These are phyloP conservation scores for Pammene fasciana DNA, from an alignment of 2,888 invertebrate species.

Conservation along the genomic window DNA sequence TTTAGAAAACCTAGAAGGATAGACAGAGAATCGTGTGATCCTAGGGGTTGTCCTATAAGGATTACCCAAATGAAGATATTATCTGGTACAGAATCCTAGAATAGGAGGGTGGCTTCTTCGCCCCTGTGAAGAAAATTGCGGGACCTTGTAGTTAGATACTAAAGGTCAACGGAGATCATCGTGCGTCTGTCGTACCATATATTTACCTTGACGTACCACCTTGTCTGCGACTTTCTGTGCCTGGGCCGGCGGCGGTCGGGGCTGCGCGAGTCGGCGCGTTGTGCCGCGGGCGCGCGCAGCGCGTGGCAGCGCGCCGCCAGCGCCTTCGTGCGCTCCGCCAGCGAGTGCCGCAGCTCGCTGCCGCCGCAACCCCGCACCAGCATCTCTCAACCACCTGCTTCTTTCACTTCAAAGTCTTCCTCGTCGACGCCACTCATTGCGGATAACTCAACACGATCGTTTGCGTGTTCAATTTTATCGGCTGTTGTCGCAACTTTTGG, in stretches of 20 bases:
- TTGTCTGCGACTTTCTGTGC: constrained; percentile 82
- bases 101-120: no score
- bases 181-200: constrained; percentile 1
- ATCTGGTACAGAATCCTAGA: no score
- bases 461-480: constrained; percentile 25
- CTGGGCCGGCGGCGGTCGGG: constrained; percentile 71
- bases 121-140: no score
- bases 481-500: constrained; percentile 3
- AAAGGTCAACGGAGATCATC: neutral
- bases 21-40: no score
- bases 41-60: no score
- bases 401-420: constrained; percentile 51
- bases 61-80: no score
- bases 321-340: constrained; percentile 80
- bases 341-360: constrained; percentile 75
- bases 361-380: constrained; percentile 77
- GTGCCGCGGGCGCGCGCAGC: constrained; percentile 69
- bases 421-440: constrained; percentile 54
- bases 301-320: constrained; percentile 79
- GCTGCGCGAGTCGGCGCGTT: constrained; percentile 60
- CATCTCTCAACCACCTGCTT: constrained; percentile 70
- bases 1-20: no score
- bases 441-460: constrained; percentile 19
- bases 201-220: constrained; percentile 90
- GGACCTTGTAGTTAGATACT: neutral